Evolutionary conservation across 2,888 invertebrate species (phyloP).

Genomic region (Nomada ruficornis): DNA sequence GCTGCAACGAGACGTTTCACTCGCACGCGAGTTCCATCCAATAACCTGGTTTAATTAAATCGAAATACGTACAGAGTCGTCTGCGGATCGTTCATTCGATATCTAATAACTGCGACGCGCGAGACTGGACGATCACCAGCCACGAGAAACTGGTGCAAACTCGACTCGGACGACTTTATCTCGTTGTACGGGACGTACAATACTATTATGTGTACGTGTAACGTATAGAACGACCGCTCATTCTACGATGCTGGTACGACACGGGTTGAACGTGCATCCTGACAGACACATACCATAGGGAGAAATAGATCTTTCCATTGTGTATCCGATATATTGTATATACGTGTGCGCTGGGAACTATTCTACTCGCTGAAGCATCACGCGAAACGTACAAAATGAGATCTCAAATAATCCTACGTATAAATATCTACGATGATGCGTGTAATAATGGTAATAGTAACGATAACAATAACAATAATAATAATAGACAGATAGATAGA

Average conservation of each 20-base stretch:
- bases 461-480: neutral
- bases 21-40: conserved; percentile 5
- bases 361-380: too few species aligned
- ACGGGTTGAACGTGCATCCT: conserved; percentile 22
- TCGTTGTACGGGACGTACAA: conserved; percentile 33
- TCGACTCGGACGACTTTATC: conserved; percentile 68
- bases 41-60: conserved; percentile 73
- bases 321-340: neutral
- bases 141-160: conserved; percentile 75
- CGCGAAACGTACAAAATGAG: too few species aligned
- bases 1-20: neutral
- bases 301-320: conserved; percentile 39
- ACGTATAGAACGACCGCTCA: neutral
- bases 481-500: neutral
- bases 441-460: conserved; percentile 18
- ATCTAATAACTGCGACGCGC: conserved; percentile 72
- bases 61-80: conserved; percentile 61
- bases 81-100: conserved; percentile 65
- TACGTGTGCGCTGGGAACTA: neutral
- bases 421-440: neutral
- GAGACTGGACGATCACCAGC: conserved; percentile 60
- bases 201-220: conserved; percentile 7
- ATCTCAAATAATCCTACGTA: too few species aligned
- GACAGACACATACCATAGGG: conserved; percentile 31
- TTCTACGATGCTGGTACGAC: conserved; percentile 24